Base-by-base conservation (phyloP, 2,113 vertebrate species). In the Embiotoca jacksoni region DNA sequence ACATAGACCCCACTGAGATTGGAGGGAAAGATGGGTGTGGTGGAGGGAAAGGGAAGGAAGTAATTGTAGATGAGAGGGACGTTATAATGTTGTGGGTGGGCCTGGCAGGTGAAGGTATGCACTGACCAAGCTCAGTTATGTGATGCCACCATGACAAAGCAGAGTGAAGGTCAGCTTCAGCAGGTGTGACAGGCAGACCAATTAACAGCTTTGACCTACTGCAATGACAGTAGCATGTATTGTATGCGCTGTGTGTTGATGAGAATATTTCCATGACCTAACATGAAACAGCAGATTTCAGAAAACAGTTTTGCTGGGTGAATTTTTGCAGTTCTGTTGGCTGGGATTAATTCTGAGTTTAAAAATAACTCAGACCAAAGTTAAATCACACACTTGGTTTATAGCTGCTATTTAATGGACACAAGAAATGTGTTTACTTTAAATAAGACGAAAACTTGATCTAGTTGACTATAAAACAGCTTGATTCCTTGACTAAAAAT, bases 101-200 rank as follows among this genome's bases (percentile, higher is more conserved):
- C 2, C 3, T 16, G 23, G 13, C 6, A 36, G 23, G 59, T 41
- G 62, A 6, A 56, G 54, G 41, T 59, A 70, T 75, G 63, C 0
- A 15, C 44, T 78, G 77, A 80, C n/a, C 3, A 1, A 23, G 37
- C 60, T 81, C 32, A 49, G 5, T n/a, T 46, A 23, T 52, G 46
- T 36, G 79, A 72, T 65, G 47, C 64, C 52, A 23, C 54, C 3
- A 49, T 85, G 69, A 90, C 81, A 64, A 47, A 56, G 68, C 81
- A 80, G 11, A 23, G n/a, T 13, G 1, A 58, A 31, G 46, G 53
- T 36, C 41, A 11, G 55, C 56, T 46, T 66, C 35, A 47, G 47
- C 46, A 46, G 49, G 53, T 76, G 15, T 66, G 30, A 63, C 30
- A 23, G 33, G 65, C 47, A 58, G 59, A 55, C n/a, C n/a, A 36